Evolutionary conservation across 2,888 invertebrate genomes (phyloP).

Genomic region (Orthosia gracilis): DNA sequence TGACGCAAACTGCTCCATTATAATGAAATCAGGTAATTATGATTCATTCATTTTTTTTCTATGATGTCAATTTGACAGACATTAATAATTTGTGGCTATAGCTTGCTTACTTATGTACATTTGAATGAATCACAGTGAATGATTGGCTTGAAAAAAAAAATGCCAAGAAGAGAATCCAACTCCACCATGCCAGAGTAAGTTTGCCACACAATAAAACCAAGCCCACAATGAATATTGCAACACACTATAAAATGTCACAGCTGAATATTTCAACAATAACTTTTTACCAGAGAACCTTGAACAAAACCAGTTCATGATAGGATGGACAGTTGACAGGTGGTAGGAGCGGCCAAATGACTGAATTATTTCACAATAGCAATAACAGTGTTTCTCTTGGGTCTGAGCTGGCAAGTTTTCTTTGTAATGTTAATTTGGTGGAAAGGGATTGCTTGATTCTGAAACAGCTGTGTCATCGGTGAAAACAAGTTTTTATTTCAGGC

Average conservation of each 20-base stretch:
- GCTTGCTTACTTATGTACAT: no score
- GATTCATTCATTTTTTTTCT: no score
- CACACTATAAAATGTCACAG: constrained; percentile 47
- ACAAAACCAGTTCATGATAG: constrained; percentile 40
- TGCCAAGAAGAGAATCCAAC: no score
- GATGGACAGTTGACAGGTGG: constrained; percentile 43
- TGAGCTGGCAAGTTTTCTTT: neutral
- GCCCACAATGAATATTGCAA: constrained; percentile 28
- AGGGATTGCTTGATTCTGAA: neutral
- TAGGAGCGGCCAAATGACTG: constrained; percentile 17
- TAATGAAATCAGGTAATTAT: no score
- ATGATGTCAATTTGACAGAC: no score
- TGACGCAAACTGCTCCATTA: no score
- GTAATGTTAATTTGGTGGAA: constrained; percentile 1
- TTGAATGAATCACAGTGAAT: no score
- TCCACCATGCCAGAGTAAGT: no score
- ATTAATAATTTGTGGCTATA: no score
- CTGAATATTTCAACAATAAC: constrained; percentile 32
- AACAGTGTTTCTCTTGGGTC: constrained; percentile 40
- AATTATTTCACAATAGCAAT: constrained; percentile 53
- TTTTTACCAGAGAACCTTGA: constrained; percentile 36
- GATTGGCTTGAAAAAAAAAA: no score
- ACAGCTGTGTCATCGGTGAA: no score
- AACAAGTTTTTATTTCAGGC: no score
- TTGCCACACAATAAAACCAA: neutral